Evolutionary conservation across 2,888 invertebrate genomes (phyloP).

Genomic region (Brenthis daphne): DNA sequence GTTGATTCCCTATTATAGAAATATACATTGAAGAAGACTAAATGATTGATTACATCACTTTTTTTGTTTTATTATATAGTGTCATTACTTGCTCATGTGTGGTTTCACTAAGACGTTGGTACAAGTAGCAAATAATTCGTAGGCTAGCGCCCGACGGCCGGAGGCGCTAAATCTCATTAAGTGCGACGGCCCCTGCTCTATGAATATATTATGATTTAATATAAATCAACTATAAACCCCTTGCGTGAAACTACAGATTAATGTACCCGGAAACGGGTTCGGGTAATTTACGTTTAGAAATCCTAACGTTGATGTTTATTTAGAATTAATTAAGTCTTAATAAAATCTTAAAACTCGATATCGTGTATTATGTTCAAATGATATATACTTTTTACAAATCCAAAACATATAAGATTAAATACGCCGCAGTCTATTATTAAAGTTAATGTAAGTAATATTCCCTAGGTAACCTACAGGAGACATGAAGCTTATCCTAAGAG

Average conservation of each 20-base stretch:
- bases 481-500: neutral
- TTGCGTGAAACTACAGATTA: conserved; percentile 3
- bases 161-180: conserved; percentile 21
- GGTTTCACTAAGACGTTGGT: neutral
- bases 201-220: conserved; percentile 28
- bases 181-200: conserved; percentile 18
- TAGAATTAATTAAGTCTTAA: no score
- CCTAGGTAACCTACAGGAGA: neutral
- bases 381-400: no score
- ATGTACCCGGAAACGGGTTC: neutral
- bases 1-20: no score
- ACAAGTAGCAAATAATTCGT: conserved; percentile 2
- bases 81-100: no score
- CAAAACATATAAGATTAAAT: no score
- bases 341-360: no score
- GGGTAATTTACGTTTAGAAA: neutral
- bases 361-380: no score
- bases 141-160: conserved; percentile 4
- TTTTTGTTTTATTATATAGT: no score
- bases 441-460: neutral
- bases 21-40: no score
- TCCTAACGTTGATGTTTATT: neutral
- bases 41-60: no score
- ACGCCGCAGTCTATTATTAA: neutral
- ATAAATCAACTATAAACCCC: conserved; percentile 19